Evolutionary conservation across 2,888 invertebrate species (phyloP).

Genomic region (Chirona hameri): DNA sequence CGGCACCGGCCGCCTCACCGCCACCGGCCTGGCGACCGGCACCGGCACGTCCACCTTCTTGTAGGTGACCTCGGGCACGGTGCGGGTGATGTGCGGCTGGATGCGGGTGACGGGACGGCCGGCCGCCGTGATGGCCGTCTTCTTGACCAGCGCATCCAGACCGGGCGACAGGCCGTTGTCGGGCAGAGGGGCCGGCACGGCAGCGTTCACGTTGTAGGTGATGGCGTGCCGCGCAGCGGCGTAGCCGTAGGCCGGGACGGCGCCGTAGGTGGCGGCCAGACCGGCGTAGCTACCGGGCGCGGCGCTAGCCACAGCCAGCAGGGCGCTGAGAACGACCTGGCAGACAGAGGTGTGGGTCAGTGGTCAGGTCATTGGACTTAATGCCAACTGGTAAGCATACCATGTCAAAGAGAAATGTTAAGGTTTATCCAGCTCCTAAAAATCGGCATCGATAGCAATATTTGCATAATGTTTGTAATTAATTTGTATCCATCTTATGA

Average conservation of each 20-base stretch:
- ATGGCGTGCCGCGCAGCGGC: neutral
- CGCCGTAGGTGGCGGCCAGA: neutral
- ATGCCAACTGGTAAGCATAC: too few species aligned
- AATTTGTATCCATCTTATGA: too few species aligned
- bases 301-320: neutral
- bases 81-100: neutral
- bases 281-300: neutral
- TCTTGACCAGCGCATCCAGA: conserved; percentile 1
- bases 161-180: conserved; percentile 22
- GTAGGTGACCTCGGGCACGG: neutral
- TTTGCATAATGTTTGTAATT: too few species aligned
- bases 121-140: conserved; percentile 12
- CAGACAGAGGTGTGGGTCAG: neutral
- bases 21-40: neutral
- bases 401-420: too few species aligned
- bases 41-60: neutral
- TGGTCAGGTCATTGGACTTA: neutral
- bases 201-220: conserved; percentile 10
- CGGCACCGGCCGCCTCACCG: neutral
- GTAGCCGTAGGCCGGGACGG: neutral
- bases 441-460: too few species aligned
- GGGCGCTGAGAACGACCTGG: conserved; percentile 12
- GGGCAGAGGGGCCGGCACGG: conserved; percentile 6
- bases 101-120: conserved; percentile 3
- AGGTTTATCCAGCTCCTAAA: too few species aligned